Base-by-base conservation (phyloP, 2,888 invertebrate genomes). In the Ormia ochracea region DNA sequence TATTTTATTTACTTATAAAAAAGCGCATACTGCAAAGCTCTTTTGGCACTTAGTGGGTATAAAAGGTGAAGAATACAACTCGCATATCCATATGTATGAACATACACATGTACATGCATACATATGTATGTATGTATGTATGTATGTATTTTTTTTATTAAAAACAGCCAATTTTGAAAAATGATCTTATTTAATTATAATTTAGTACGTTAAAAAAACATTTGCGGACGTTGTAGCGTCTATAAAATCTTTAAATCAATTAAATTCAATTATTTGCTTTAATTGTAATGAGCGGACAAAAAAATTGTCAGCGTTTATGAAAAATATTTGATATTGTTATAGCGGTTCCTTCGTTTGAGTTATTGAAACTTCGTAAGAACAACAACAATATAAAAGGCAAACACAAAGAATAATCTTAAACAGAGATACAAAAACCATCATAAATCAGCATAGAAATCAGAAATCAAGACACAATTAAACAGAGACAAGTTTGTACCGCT, bases 221-320 rank as follows among this genome's bases (percentile, higher is more conserved):
- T 33, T 17, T 31, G 3, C 21, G 21, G 21, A 0, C 28, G 17
- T 26, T 26, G n/a, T 33, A 43, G 12, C 43, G 12, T 63, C 26
- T 10, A 19, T 12, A 21, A 56, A 63, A 21, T 33, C 41, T 61
- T 45, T 61, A 26, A n/a, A 54, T 45, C 59, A 75, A 75, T 75
- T 69, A 68, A 76, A 76, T 69, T 76, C 75, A 76, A 76, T 76
- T 76, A 76, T 61, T 54, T 61, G 43, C 54, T 69, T 76, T 61
- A 75, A 69, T 76, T 69, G 61, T 69, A 69, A 59, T 61, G 45
- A 61, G 36, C 43, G 36, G 36, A 41, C 21, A 17, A 69, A 56
- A 50, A 48, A 43, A 43, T 14, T 70, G 63, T 63, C 69, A 69
- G 41, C 76, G 45, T 76, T 63, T 31, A 69, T 63, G 56, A 76